A percentile compares a stretch with the other conserved stretches of the same genome.
Conservation (phyloP, 2,888 invertebrate species). For the Scaeva pyrastri region DNA sequence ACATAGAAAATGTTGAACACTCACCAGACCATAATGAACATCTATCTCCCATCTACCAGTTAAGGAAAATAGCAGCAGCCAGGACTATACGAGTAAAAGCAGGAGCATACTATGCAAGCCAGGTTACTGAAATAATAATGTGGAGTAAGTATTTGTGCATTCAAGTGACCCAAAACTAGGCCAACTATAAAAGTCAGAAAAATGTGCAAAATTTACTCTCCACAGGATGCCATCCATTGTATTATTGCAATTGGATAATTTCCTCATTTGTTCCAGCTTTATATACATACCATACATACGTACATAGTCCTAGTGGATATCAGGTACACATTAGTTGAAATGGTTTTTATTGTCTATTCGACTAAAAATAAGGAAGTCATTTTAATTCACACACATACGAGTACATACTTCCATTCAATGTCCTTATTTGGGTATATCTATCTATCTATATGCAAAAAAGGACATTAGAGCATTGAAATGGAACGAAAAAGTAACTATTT, state of each 20-base stretch:
- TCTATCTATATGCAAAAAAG: not conserved
- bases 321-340: constrained; percentile 13
- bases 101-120: constrained; percentile 1
- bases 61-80: too few relatives aligned
- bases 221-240: constrained; percentile 54
- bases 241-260: constrained; percentile 71
- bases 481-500: constrained; percentile 36
- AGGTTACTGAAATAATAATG: constrained; percentile 48
- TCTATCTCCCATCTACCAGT: constrained; percentile 3
- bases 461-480: constrained; percentile 33
- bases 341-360: constrained; percentile 48
- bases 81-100: too few relatives aligned
- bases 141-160: constrained; percentile 54
- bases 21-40: constrained; percentile 55
- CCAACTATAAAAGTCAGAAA: constrained; percentile 46
- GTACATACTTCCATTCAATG: not conserved
- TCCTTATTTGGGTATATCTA: not conserved
- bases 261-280: constrained; percentile 22
- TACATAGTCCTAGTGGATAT: not conserved
- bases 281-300: not conserved
- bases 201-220: constrained; percentile 15
- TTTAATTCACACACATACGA: constrained; percentile 41
- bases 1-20: constrained; percentile 36
- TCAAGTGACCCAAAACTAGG: constrained; percentile 70
- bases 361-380: constrained; percentile 58